These are phyloP conservation scores for Notocelia uddmanniana DNA, from an alignment of 2,888 invertebrate species.

Conservation along the genomic window DNA sequence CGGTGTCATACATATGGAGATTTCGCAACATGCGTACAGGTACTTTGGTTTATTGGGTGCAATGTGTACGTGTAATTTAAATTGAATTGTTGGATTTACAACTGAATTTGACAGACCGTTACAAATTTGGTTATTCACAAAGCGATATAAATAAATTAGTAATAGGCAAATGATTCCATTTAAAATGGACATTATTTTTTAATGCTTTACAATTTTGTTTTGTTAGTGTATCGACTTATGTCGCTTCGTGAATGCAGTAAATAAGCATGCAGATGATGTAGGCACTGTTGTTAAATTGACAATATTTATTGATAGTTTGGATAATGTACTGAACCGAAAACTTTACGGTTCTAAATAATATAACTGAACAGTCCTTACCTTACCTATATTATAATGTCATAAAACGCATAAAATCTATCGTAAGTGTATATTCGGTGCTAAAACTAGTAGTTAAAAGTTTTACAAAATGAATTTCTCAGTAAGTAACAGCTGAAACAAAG, in stretches of 20 bases:
- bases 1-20: constrained; percentile 64
- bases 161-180: constrained; percentile 59
- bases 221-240: constrained; percentile 17
- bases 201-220: constrained; percentile 36
- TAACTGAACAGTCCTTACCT: neutral
- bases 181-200: constrained; percentile 12
- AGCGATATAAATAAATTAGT: constrained; percentile 69
- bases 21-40: constrained; percentile 78
- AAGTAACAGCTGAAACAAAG: too few relatives aligned
- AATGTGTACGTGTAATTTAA: constrained; percentile 68
- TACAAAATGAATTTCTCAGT: neutral
- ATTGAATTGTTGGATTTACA: constrained; percentile 67
- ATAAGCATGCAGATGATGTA: neutral
- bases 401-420: too few relatives aligned
- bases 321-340: neutral
- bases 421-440: too few relatives aligned
- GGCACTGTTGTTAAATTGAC: neutral
- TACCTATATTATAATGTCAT: neutral
- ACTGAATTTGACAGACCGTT: constrained; percentile 76
- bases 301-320: neutral
- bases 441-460: neutral
- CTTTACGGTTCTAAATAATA: neutral
- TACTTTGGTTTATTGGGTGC: constrained; percentile 68
- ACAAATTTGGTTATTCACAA: constrained; percentile 69
- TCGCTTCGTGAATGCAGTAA: constrained; percentile 14